A percentile compares a stretch with the other conserved stretches of the same genome.
phyloP scores from a whole-genome alignment of 64 coral and sea anemone species.

The Anthopleura sola region DNA sequence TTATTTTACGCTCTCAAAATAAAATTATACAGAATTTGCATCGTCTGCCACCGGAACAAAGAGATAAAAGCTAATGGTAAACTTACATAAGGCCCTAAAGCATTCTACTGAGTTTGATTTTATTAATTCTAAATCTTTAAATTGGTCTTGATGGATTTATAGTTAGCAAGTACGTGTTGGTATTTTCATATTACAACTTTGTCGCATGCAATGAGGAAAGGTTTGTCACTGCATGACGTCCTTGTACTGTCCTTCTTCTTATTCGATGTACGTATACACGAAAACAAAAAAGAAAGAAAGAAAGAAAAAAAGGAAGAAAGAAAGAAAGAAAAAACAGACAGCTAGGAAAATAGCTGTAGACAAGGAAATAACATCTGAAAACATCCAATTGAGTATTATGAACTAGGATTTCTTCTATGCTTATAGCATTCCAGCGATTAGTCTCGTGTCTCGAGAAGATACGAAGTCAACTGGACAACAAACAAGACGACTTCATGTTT shows the following conservation, averaged over 20 bases:
- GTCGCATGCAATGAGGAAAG: not conserved
- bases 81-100: not conserved
- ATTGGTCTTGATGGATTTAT: not conserved
- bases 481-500: constrained; percentile 55
- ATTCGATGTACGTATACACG: no score
- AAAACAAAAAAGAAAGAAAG: no score
- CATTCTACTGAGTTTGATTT: not conserved
- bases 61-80: not conserved
- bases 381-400: no score
- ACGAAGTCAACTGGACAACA: constrained; percentile 54
- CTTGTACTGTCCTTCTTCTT: no score
- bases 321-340: no score
- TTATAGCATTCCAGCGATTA: constrained; percentile 73
- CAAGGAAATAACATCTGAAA: no score
- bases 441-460: constrained; percentile 71
- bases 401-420: no score
- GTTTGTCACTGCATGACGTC: no score
- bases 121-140: not conserved
- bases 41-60: not conserved
- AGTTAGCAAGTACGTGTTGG: not conserved
- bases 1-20: not conserved
- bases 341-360: no score
- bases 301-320: no score
- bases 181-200: not conserved
- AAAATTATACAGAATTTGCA: not conserved